Evolutionary conservation across 2,113 vertebrate genomes (phyloP).

Genomic region (Bungarus multicinctus): DNA sequence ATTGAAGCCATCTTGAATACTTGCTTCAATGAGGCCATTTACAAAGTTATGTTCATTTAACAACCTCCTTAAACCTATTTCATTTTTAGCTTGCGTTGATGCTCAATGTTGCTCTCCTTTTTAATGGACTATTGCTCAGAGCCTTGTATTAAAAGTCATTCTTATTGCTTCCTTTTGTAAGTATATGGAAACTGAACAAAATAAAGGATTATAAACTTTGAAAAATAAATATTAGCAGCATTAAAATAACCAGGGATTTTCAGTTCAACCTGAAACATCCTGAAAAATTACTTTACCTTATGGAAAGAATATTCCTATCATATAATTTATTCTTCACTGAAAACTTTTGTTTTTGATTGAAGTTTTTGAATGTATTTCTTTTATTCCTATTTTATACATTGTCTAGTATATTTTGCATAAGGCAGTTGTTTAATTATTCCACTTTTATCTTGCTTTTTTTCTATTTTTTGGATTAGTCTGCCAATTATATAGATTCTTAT

Average conservation of each 20-base stretch:
- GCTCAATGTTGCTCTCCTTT: neutral
- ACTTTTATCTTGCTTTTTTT: neutral
- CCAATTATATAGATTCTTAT: neutral
- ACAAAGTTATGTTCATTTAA: neutral
- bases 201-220: neutral
- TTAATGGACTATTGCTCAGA: neutral
- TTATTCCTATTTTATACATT: neutral
- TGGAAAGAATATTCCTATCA: neutral
- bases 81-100: neutral
- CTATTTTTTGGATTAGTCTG: neutral
- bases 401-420: neutral
- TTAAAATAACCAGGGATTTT: neutral
- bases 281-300: neutral
- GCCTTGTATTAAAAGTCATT: neutral
- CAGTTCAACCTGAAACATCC: neutral
- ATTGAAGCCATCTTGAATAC: neutral
- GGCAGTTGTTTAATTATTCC: neutral
- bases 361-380: neutral
- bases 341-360: neutral
- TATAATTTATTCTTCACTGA: neutral
- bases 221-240: neutral
- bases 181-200: neutral
- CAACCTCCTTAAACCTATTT: neutral
- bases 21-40: neutral
- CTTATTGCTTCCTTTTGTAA: neutral